Evolutionary conservation across 2,113 vertebrate genomes (phyloP), one percentile per base, ranked within the genome.

Genomic region (Tachysurus vachellii): DNA sequence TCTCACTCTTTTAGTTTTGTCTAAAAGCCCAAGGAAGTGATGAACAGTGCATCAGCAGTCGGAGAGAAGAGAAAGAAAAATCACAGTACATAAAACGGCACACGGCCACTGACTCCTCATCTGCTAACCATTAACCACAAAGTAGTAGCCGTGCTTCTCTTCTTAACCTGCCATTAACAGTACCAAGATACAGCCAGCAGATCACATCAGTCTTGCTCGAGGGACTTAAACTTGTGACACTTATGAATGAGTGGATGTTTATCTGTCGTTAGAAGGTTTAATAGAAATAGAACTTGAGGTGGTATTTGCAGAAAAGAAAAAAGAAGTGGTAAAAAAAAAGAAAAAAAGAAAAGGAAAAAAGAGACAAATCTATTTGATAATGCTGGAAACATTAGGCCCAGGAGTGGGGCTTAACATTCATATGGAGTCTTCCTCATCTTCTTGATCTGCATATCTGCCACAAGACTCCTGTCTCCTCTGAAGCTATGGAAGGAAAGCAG

Each of bases 1-100:
- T 90, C 90, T 90, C 87, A 89, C 88, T 89, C 88, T 61, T 91
- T 92, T 86, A 90, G 87, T 90, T 89, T 88, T 89, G 85, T 90
- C 87, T 88, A 88, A 91, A 88, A 89, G 86, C 85, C 85, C 73
- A 83, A 76, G 36, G 64, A 90, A 85, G 84, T 80, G 80, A 47
- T 85, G 88, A 80, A 70, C 62, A 85, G 61, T 47, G 84, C 87
- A 89, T 89, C 86, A 86, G 79, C 87, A 89, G 84, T 86, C 83
- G 21, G 21, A 86, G 81, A 44, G 59, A 4, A 26, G 11, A 62
- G 44, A 64, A 21, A 80, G 73, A 70, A 70, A 87, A 79, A 90
- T 86, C 54, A 73, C 82, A 44, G 59, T 36, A 61, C 57, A 76
- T 88, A 87, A 84, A 89, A 82, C 10, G 28, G 56, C 86, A 88